A percentile compares a stretch with the other conserved stretches of the same genome.
Conservation (phyloP, 2,797 vertebrate genomes). For the Peromyscus aztecus region DNA sequence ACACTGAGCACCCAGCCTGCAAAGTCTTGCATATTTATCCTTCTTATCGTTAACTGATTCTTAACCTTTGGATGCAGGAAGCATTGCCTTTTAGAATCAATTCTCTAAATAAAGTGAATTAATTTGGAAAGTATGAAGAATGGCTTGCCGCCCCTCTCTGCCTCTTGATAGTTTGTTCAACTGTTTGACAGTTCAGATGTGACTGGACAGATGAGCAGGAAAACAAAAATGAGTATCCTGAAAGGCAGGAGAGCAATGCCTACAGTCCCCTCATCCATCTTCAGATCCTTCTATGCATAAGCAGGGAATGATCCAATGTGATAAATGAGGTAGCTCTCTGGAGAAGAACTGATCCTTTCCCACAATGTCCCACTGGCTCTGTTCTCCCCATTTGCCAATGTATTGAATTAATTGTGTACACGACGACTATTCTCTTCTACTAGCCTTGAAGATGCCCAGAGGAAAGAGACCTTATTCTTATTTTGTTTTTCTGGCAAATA, state of each 20-base stretch:
- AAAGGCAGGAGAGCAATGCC: neutral
- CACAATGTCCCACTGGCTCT: neutral
- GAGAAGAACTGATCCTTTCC: neutral
- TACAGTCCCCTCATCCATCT: accelerated
- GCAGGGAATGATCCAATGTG: neutral
- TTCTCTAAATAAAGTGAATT: constrained; percentile 9
- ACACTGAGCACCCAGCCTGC: accelerated
- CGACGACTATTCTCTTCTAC: neutral
- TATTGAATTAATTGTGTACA: neutral
- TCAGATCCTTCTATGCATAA: neutral
- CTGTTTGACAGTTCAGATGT: neutral
- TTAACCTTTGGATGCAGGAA: neutral
- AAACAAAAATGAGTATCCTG: neutral
- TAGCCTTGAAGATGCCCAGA: neutral
- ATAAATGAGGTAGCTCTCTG: neutral
- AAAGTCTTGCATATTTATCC: neutral
- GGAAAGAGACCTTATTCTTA: neutral
- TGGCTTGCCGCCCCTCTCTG: neutral
- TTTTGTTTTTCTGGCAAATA: constrained; percentile 17
- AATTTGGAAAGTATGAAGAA: neutral
- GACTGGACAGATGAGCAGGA: neutral
- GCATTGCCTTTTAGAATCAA: constrained; percentile 30
- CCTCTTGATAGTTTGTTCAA: neutral
- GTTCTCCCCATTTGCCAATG: neutral
- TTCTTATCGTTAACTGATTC: neutral